Base-by-base conservation (phyloP, 2,113 vertebrate genomes). In the Notiomystis cincta region DNA sequence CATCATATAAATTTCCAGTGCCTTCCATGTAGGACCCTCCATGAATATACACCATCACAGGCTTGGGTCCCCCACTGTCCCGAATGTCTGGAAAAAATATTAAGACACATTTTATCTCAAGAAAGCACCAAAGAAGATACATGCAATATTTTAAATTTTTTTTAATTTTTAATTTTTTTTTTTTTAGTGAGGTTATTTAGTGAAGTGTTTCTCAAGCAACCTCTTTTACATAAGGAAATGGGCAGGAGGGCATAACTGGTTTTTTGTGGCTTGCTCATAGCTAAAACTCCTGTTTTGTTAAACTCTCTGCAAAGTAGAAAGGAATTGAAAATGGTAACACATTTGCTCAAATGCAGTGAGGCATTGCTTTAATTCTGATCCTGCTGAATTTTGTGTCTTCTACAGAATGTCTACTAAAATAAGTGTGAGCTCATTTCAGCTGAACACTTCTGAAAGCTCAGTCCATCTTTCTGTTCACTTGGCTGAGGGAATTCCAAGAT, bases 11-110 rank as follows among this genome's bases (percentile, higher is more conserved):
- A 98, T 99, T 99, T 94, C 99, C 99, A 94, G 99, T 99, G 96
- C 99, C 99, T 98, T 99, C 99, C 99, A 99, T 99, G 97, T 99
- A 99, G 82, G 99, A 99, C 86, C 99, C 99, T 94, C 99, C 99
- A 3, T 99, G 99, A 97, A 99, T 99, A 98, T 99, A 99, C 91
- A 99, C 99, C 99, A 99, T 99, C 95, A 99, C 99, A 48, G 99
- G 99, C 97, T 99, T 99, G 93, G 99, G 99, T 97, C 99, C 99
- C 96, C 99, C 99, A 98, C 99, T 99, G 98, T 99, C 99, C 97
- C 99, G 99, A 97, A 99, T 99, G 98, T 99, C 99, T 99, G 98
- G 92, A 98, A 98, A 98, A 98, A 98, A 98, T 81, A 98, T 99
- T 98, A 98, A 98, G 96, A 97, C 70, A 97, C 79, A 94, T 97